These are phyloP conservation scores for Hipposideros armiger DNA, from an alignment of 2,113 vertebrate species.

Conservation along the genomic window DNA sequence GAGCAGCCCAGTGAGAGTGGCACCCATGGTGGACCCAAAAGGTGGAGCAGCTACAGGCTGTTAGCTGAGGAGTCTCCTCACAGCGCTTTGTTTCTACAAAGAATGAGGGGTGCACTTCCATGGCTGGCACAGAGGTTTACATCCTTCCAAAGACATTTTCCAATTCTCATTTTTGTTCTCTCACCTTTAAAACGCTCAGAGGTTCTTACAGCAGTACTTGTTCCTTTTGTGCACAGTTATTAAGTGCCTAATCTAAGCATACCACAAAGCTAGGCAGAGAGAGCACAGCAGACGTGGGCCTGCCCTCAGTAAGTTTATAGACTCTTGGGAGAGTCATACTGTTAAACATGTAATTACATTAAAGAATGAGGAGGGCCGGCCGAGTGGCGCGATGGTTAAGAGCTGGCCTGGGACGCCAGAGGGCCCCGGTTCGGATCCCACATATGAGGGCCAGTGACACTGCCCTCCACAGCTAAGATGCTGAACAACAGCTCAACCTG, in stretches of 20 bases:
- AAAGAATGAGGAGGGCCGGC: background rate
- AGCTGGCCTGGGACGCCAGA: too few relatives aligned
- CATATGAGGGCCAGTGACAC: too few relatives aligned
- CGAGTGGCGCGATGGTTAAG: too few relatives aligned
- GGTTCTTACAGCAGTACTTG: background rate
- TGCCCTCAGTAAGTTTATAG: rapidly evolving
- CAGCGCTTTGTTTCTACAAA: background rate
- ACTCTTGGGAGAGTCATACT: rapidly evolving
- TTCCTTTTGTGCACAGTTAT: rapidly evolving
- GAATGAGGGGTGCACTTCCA: background rate
- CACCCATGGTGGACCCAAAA: background rate
- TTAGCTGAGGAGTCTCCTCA: rapidly evolving
- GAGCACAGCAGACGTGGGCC: too few relatives aligned
- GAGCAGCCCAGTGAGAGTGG: too few relatives aligned
- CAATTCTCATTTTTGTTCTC: background rate
- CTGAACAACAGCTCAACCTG: too few relatives aligned
- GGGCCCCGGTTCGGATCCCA: too few relatives aligned
- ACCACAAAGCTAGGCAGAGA: rapidly evolving
- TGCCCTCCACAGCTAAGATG: too few relatives aligned
- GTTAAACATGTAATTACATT: background rate
- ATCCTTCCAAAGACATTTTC: background rate
- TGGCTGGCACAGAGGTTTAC: background rate
- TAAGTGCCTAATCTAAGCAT: background rate
- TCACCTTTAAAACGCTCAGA: background rate
- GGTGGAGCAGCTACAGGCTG: rapidly evolving